Conservation (phyloP, 2,113 vertebrate species). For the Corapipo altera region DNA sequence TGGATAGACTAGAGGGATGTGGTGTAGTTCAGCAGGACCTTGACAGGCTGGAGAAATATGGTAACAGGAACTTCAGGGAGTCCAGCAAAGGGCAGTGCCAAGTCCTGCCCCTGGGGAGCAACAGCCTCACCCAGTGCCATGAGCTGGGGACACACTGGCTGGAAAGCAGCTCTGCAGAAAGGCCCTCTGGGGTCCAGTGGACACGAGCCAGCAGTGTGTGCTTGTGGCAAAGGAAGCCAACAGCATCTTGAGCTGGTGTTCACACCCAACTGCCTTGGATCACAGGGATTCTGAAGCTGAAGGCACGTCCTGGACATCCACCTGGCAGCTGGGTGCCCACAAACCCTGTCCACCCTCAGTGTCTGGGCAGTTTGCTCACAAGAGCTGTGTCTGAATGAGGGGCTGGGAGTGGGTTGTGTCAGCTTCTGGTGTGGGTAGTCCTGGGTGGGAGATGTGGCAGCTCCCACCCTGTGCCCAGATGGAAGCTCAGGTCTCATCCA, state of each 20-base stretch:
- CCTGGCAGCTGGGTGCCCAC: neutral
- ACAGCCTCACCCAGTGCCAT: neutral
- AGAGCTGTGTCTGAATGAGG: neutral
- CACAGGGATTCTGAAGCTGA: rapidly evolving
- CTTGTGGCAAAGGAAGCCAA: neutral
- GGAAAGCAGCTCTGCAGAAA: neutral
- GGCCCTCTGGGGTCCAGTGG: too few relatives aligned
- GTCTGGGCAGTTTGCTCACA: neutral
- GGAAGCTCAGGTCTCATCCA: neutral
- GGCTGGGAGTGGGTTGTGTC: neutral
- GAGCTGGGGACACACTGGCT: neutral
- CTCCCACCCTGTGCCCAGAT: rapidly evolving
- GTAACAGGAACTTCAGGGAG: neutral
- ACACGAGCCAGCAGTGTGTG: neutral
- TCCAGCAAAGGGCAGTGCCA: neutral
- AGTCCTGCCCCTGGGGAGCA: neutral
- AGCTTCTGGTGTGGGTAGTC: neutral
- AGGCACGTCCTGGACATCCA: rapidly evolving
- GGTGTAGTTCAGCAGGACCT: neutral
- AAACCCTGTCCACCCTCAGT: neutral
- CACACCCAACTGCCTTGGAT: rapidly evolving
- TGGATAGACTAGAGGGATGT: neutral
- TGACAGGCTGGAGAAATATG: neutral
- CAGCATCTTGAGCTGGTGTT: neutral
- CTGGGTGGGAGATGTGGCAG: neutral